Evolutionary conservation across 2,113 vertebrate genomes (phyloP).

Genomic region (Dipodomys spectabilis): DNA sequence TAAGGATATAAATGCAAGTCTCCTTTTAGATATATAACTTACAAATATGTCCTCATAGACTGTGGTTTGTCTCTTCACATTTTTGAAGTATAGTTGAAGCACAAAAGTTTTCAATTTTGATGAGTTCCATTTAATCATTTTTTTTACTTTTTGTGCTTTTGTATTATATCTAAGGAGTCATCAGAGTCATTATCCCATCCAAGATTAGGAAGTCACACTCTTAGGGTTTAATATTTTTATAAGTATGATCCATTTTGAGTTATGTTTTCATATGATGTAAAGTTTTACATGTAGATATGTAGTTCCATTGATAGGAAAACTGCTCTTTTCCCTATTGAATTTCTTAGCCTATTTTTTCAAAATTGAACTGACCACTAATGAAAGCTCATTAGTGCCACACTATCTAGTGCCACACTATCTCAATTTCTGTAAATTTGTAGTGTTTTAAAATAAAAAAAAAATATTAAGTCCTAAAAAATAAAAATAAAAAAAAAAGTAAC

Average conservation of each 20-base stretch:
- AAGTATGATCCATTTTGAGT: neutral
- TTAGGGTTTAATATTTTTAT: neutral
- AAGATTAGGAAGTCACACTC: neutral
- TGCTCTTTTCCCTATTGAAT: neutral
- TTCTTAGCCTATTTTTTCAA: neutral
- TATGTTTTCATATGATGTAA: neutral
- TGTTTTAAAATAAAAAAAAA: neutral
- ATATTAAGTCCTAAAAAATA: neutral
- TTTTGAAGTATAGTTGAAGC: constrained; percentile 2
- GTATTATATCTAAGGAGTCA: neutral
- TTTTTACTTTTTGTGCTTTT: neutral
- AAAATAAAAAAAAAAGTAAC: too few relatives aligned
- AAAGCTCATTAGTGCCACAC: neutral
- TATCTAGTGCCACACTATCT: neutral
- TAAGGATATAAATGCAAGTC: neutral
- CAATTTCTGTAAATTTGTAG: neutral
- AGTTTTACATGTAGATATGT: too few relatives aligned
- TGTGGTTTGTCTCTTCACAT: neutral
- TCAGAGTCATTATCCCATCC: neutral
- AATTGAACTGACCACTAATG: neutral
- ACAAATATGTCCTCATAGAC: constrained; percentile 4
- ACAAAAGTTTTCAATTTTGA: neutral
- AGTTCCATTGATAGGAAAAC: neutral
- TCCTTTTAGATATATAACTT: neutral
- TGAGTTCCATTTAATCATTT: neutral